Conservation (phyloP, 2,888 invertebrate genomes). For the Chymomyza procnemis region DNA sequence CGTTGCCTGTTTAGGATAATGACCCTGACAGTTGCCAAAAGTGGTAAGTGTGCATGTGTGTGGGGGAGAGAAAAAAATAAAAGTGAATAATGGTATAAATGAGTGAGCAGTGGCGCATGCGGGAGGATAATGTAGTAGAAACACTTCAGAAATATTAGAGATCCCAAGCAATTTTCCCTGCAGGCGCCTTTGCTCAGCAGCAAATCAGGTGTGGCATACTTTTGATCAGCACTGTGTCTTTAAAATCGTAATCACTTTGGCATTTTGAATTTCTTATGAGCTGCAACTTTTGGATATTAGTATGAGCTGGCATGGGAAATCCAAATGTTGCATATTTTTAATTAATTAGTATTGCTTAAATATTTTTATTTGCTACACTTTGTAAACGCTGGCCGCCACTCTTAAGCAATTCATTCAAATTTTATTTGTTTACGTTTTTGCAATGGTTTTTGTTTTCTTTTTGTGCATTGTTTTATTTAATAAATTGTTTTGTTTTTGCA, state of each 20-base stretch:
- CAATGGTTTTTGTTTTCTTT: background rate
- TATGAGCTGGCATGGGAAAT: background rate
- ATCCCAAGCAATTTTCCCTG: too few relatives aligned
- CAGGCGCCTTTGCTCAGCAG: background rate
- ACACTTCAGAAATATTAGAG: too few relatives aligned
- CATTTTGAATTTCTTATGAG: background rate
- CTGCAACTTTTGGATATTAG: background rate
- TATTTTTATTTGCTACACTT: background rate
- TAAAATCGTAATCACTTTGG: background rate
- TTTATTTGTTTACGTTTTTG: slow-evolving; percentile 17
- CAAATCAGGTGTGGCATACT: background rate
- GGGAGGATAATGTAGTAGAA: too few relatives aligned
- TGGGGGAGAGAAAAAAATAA: slow-evolving; percentile 34
- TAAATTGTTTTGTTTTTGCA: slow-evolving; percentile 23
- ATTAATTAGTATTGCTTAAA: background rate
- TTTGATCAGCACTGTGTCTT: background rate
- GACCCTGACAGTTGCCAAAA: slow-evolving; percentile 57
- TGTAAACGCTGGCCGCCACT: background rate
- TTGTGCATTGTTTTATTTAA: slow-evolving; percentile 44
- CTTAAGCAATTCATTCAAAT: background rate
- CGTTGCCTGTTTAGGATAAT: slow-evolving; percentile 58
- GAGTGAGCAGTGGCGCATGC: slow-evolving; percentile 15
- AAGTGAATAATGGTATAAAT: slow-evolving; percentile 47
- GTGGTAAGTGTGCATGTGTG: slow-evolving; percentile 25
- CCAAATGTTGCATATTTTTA: background rate